Evolutionary conservation across 2,113 vertebrate species (phyloP), one percentile per base, ranked within the genome.

Genomic region (Gymnorhina tibicen): DNA sequence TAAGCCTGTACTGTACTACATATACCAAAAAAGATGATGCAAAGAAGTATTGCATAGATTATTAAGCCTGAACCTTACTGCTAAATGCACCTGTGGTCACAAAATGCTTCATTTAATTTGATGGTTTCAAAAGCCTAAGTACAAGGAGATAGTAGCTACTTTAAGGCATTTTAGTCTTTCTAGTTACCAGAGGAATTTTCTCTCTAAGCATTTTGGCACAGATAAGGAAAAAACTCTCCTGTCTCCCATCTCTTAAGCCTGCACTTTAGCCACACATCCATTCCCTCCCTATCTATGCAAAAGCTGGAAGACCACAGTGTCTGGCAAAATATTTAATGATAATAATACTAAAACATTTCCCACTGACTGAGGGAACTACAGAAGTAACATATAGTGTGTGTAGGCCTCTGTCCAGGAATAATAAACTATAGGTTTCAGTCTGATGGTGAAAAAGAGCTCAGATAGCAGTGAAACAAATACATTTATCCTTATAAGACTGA

Each of bases 381-480:
- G 77, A 91, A 96, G 92, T 93, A 95, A 96, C 49, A 68, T 91
- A 92, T 80, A 95, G 94, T 95, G 70, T 97, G 91, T 75, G 81
- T 96, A 96, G 92, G 94, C 85, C 75, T 94, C 85, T 49, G 69
- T 97, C 95, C 95, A 96, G 93, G 81, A 97, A 96, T 91, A 96
- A 97, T 96, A 97, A 97, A 97, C 85, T 83, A 83, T 95, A 97
- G 52, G 55, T 89, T 97, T 95, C 90, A 80, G 74, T 47, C 49
- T 87, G 53, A 89, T 87, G 80, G 67, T 72, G 81, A 95, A 95
- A 94, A 87, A 95, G 92, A 93, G 67, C 89, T 96, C 93, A 94
- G 92, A 97, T 96, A 96, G 75, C 92, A 97, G 83, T 95, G 92
- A 97, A 97, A 96, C 87, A 97, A 96, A 97, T 92, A 95, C 81